Percentiles rank a stretch among this genome's conserved stretches.
Conservation (phyloP, 2,797 vertebrate species). For the Crenuchus spilurus region DNA sequence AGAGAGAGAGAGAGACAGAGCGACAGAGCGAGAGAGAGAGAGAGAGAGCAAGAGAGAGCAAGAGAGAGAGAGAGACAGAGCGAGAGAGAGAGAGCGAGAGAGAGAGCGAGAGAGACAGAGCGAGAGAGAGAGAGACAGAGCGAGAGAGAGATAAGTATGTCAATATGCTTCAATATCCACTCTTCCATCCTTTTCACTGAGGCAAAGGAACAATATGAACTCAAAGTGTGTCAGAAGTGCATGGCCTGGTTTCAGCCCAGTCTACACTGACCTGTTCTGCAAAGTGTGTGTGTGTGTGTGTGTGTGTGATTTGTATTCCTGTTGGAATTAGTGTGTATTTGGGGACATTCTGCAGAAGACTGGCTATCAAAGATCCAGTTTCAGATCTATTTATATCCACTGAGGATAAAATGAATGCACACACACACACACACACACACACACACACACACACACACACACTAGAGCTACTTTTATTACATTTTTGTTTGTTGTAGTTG, state of each 20-base stretch:
- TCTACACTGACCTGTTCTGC: not conserved
- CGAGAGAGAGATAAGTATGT: not conserved
- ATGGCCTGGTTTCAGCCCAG: not conserved
- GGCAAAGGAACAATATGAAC: not conserved
- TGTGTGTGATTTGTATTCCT: not conserved
- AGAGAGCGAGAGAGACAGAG: not conserved
- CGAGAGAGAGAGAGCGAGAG: not conserved
- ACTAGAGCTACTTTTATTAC: no score
- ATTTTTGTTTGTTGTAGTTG: no score
- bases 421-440: no score
- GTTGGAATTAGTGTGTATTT: not conserved
- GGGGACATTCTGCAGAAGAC: no score
- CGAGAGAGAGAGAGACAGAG: no score
- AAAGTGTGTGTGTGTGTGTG: not conserved
- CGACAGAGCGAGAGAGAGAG: constrained; percentile 38
- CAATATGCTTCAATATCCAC: not conserved
- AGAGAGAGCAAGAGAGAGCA: constrained; percentile 8
- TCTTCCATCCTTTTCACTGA: not conserved
- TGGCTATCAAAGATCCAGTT: constrained; percentile 12
- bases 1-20: no score
- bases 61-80: not conserved
- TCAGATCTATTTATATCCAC: constrained; percentile 27
- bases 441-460: no score
- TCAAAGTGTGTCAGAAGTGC: not conserved
- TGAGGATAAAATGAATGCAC: not conserved